Evolutionary conservation across 2,113 vertebrate genomes (phyloP), one percentile per base, ranked within the genome.

Genomic region (Prinia subflava): DNA sequence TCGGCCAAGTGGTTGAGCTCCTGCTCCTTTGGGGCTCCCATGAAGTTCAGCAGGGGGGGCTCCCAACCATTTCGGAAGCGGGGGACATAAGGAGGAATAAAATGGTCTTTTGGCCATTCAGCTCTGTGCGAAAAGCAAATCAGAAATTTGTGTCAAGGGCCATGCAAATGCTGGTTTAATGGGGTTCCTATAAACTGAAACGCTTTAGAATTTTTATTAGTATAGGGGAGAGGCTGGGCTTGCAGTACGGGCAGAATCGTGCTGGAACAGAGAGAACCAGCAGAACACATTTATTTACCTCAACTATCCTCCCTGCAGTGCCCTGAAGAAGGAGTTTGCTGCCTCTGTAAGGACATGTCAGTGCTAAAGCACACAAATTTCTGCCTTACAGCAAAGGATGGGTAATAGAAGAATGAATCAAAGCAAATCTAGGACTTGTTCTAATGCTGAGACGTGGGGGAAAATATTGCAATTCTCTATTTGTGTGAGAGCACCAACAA

Each of bases 21-120:
- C 76, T 98, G 98, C 10, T 99, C 99, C 78, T 97, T 96, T 1
- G 98, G 98, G 7, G 94, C 64, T 2, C 97, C 96, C 82, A 81
- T 55, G 62, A 96, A 96, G 41, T 96, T 97, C 49, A 99, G 64
- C 94, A 97, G 79, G 2, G 99, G 98, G 13, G 99, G 99, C 86
- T 99, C 98, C 99, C 99, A 99, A 9, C 99, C 98, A 1, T 98
- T 99, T 31, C 99, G 98, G 96, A 99, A 99, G 13, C 94, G 98
- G 16, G 99, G 98, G 4, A 97, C 67, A 0, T 99, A 99, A 0
- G 98, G 98, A 1, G 99, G 98, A 24, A 99, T 99, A 65, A 98
- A 98, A 53, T 99, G 98, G 14, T 99, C 99, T 94, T 99, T 99
- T 1, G 99, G 99, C 99, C 99, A 99, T 90, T 99, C 99, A 67